A percentile compares a stretch with the other conserved stretches of the same genome.
Evolutionary conservation across 2,888 invertebrate genomes (phyloP).

Genomic region (Zonitis immaculata): DNA sequence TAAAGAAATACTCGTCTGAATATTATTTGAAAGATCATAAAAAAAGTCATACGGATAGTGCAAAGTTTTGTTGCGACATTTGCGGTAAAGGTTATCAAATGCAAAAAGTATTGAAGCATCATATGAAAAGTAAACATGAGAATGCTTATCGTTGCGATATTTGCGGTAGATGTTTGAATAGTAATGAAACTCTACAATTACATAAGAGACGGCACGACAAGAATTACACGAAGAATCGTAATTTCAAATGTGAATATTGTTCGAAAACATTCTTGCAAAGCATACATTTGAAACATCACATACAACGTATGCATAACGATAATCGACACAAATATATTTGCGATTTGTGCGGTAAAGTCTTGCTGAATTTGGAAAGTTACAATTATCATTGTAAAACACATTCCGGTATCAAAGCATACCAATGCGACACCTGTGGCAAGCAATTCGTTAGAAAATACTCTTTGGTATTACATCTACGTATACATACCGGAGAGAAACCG

Average conservation of each 20-base stretch:
- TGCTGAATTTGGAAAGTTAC: constrained; percentile 33
- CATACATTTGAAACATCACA: constrained; percentile 16
- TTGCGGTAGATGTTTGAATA: constrained; percentile 10
- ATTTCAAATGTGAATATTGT: constrained; percentile 5
- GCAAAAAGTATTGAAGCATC: background rate
- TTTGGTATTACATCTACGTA: constrained; percentile 19
- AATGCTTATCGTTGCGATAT: background rate
- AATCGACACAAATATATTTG: constrained; percentile 19
- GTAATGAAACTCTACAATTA: background rate
- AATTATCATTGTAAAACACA: constrained; percentile 36
- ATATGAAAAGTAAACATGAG: background rate
- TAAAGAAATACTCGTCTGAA: background rate
- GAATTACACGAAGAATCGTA: background rate
- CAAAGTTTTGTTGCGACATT: constrained; percentile 33
- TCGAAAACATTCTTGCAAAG: background rate
- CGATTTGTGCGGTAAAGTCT: constrained; percentile 35
- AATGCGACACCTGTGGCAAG: constrained; percentile 45
- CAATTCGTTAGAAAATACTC: constrained; percentile 46
- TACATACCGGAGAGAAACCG: constrained; percentile 43
- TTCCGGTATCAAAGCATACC: constrained; percentile 46
- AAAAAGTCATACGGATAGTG: constrained; percentile 44
- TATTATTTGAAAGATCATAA: too few species aligned
- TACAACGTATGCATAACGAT: background rate
- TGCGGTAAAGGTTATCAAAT: constrained; percentile 18
- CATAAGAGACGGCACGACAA: background rate